Evolutionary conservation across 2,113 vertebrate genomes (phyloP), one percentile per base, ranked within the genome.

Genomic region (Butorides virescens): DNA sequence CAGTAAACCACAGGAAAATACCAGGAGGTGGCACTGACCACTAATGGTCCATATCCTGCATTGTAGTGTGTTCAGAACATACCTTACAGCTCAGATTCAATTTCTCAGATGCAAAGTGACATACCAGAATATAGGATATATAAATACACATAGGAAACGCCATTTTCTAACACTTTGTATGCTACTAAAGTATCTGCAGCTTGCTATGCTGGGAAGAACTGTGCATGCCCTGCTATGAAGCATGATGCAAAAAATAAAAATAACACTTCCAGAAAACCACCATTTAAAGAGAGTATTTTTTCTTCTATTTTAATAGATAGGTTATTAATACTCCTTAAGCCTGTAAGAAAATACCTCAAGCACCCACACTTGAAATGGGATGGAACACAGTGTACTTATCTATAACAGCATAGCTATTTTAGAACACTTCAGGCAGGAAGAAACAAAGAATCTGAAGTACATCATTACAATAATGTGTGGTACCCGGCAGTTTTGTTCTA

Each of bases 311-410:
- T 36, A 92, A 91, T 58, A 92, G 27, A 56, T 36, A 77, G 21
- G 32, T 50, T 86, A 88, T 83, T 90, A 93, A 94, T 70, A 92
- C 29, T 82, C 36, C 32, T 85, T 53, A 42, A 87, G 58, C 27
- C 68, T 91, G 58, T 75, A 94, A 92, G 72, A 94, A 92, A 93
- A 95, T 86, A 74, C 47, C 53, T 87, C 34, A 91, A 84, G 88
- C 71, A 93, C 84, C 93, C 89, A 92, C 93, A 94, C 87, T 47
- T 92, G 68, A 95, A 91, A 84, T 37, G 66, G 52, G n/a, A 76
- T 10, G 15, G 92, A 93, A 92, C 86, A 81, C 49, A 80, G 26
- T 80, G 86, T 91, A 76, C 94, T 91, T 70, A 72, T 27, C 72
- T 50, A 73, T 75, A 95, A 93, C 53, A 92, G 66, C 55, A 3